Percentiles rank a stretch among this genome's conserved stretches.
These are phyloP conservation scores for Lamellibrachia luymesi DNA, from an alignment of 1,140 invertebrate genomes.

Conservation along the genomic window DNA sequence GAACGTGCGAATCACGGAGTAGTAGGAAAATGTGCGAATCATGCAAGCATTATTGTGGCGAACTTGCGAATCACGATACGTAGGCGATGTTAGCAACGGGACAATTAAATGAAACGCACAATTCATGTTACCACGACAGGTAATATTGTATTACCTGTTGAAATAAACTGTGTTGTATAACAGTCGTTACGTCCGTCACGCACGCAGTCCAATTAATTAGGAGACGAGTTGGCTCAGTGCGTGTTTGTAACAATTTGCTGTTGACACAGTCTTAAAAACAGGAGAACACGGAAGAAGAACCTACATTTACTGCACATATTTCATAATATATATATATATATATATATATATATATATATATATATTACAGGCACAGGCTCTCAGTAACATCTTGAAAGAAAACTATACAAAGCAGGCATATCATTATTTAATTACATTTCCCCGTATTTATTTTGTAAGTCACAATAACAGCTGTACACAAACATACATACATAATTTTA, in stretches of 20 bases:
- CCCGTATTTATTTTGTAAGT: no score
- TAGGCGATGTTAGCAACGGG: neutral
- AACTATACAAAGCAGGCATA: no score
- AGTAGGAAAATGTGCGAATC: no score
- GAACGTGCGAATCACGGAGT: neutral
- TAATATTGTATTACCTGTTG: neutral
- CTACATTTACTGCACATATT: no score
- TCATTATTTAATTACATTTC: no score
- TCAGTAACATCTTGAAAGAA: no score
- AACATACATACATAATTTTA: no score
- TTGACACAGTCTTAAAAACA: neutral
- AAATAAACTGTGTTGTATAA: neutral
- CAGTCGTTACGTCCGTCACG: neutral
- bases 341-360: no score
- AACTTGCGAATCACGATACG: neutral
- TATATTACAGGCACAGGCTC: no score
- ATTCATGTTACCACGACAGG: neutral
- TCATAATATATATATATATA: no score
- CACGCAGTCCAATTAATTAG: neutral
- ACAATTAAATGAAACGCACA: neutral
- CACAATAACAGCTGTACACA: no score
- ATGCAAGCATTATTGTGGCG: neutral
- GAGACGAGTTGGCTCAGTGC: neutral
- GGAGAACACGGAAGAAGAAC: no score
- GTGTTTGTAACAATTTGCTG: neutral